A percentile compares a stretch with the other conserved stretches of the same genome.
Evolutionary conservation across 2,113 vertebrate genomes (phyloP).

Genomic region (Thymallus thymallus): DNA sequence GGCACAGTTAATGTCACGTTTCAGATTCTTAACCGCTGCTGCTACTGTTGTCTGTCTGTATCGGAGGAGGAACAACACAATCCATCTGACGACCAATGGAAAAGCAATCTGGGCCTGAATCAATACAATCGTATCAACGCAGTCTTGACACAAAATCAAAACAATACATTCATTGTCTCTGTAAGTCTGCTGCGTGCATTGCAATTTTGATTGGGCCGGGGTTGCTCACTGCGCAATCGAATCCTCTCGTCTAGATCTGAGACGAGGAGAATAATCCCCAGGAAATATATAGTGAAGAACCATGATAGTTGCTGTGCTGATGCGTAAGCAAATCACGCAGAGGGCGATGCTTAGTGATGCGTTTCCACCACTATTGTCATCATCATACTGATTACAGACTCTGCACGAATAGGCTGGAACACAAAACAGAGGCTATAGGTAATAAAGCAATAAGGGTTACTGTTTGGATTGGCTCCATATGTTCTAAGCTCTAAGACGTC

Average conservation of each 20-base stretch:
- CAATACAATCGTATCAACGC: background rate
- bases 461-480: background rate
- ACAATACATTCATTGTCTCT: background rate
- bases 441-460: no score
- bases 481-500: background rate
- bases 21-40: background rate
- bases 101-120: background rate
- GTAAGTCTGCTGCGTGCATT: background rate
- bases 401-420: background rate
- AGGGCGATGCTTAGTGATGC: background rate
- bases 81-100: background rate
- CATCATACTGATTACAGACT: background rate
- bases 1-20: background rate
- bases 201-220: background rate
- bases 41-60: background rate
- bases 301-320: background rate
- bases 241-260: background rate
- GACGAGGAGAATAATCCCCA: background rate
- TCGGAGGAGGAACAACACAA: background rate
- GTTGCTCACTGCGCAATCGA: background rate
- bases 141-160: background rate
- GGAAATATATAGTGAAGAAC: background rate
- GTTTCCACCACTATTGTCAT: background rate
- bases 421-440: no score
- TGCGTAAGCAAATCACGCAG: background rate